Evolutionary conservation across 2,113 vertebrate genomes (phyloP), one percentile per base, ranked within the genome.

Genomic region (Corythoichthys intestinalis): DNA sequence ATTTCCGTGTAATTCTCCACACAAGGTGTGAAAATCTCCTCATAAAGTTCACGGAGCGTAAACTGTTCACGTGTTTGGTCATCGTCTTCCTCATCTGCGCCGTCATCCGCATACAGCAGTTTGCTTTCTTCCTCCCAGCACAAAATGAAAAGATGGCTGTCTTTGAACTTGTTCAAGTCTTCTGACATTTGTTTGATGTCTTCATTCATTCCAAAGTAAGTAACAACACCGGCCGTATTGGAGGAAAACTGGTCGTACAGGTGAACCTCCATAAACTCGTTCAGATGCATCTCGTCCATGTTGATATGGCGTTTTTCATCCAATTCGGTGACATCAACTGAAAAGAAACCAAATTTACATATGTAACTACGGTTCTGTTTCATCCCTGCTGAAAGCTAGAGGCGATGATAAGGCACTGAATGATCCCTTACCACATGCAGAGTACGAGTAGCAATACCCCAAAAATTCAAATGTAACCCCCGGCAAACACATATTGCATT

Each of bases 111-210:
- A 38, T 54, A 62, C 11, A 49, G 53, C 0, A 8, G 1, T 71
- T 60, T 37, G 0, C 92, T 93, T 2, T 77, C 68, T 14, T 87
- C 78, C 8, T 90, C 76, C 97, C 95, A 98, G 63, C 93, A 92
- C 50, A 82, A 46, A 71, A 83, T 86, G 76, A 98, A 94, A 76
- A 95, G 46, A 61, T 87, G 75, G 74, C 96, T 95, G 1, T 94
- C 89, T 6, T 80, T 92, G 1, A 92, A 89, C 0, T 0, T 44
- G 71, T 90, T 62, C 0, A 94, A 72, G 1, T 0, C 0, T 0
- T 67, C 1, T 2, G 87, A 93, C 90, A 92, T 94, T 0, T 75
- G 0, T 47, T 73, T 88, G 0, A 93, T 41, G 0, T 83, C 0
- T 0, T 87, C 47, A 37, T 88, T 87, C 75, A 97, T 85, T 1